A percentile compares a stretch with the other conserved stretches of the same genome.
Conservation (phyloP, 2,113 vertebrate species). For the Sakesphorus luctuosus region DNA sequence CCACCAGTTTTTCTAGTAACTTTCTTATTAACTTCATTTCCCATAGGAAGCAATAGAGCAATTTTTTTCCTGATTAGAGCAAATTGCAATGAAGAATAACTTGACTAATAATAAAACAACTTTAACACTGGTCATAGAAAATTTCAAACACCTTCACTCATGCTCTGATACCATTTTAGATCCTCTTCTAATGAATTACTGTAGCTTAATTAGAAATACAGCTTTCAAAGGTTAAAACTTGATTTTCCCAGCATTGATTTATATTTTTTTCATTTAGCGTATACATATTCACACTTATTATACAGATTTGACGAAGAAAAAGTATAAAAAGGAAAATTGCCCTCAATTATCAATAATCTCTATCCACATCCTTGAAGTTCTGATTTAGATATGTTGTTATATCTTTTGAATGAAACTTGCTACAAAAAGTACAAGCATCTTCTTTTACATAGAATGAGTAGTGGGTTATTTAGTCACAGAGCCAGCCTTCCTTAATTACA, state of each 20-base stretch:
- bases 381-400: neutral
- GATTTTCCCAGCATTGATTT: neutral
- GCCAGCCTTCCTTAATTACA: neutral
- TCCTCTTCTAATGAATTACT: neutral
- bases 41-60: neutral
- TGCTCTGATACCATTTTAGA: neutral
- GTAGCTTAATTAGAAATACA: neutral
- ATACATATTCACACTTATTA: too few relatives aligned
- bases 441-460: neutral
- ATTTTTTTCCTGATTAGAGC: neutral
- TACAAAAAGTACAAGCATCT: neutral
- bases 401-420: neutral
- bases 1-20: neutral
- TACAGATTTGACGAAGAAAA: neutral
- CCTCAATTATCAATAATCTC: neutral
- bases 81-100: neutral
- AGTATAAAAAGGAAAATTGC: neutral
- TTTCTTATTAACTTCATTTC: neutral
- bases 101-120: neutral
- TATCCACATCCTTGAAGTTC: neutral
- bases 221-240: neutral
- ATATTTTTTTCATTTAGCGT: neutral
- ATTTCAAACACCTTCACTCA: neutral
- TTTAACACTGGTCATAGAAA: neutral
- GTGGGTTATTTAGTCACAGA: neutral